Base-by-base conservation (phyloP, 1,140 invertebrate genomes). In the Tenebrio molitor region DNA sequence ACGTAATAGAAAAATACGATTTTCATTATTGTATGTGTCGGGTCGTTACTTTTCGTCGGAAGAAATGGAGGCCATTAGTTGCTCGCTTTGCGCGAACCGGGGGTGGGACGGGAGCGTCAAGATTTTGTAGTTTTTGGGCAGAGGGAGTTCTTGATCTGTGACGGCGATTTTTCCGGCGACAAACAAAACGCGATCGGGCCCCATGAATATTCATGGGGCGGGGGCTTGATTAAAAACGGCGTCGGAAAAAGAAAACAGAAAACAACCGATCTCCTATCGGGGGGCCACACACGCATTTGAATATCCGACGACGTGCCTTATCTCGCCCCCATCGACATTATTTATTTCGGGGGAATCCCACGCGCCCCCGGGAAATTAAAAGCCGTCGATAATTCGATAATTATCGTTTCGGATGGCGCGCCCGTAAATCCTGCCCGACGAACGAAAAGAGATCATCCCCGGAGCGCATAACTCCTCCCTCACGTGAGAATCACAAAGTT, bases 311-410 rank as follows among this genome's bases (percentile, higher is more conserved):
- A 10, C 50, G 50, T 58, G 50, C 50, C 23, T 58, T 58, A 58
- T 58, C 50, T 58, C 50, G 23, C 21, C 50, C 21, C 50, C 10
- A 25, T 58, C 50, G 12, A 25, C 25, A 58, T 25, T 29, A 58
- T 58, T 58, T 29, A 58, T 25, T 58, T 12, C 6, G 29, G 2
- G 4, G 36, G 36, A 7, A 12, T 39, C 6, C 36, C 36, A 8
- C 36, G 12, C 36, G 29, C 29, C 4, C 29, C 29, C 29, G 4
- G 29, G 36, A 39, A 39, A 39, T 39, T n/a, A 39, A 39, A 39
- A 7, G 21, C 15, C 15, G 10, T 23, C 50, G 23, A 58, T 58
- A 29, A 58, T 58, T 29, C 50, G 50, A 29, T 58, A 58, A 58
- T 58, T 58, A 58, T 58, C 25, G 3, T 29, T 8, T 8, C 25